These are phyloP conservation scores for Catocala fraxini DNA, from an alignment of 2,888 invertebrate species.

Conservation along the genomic window DNA sequence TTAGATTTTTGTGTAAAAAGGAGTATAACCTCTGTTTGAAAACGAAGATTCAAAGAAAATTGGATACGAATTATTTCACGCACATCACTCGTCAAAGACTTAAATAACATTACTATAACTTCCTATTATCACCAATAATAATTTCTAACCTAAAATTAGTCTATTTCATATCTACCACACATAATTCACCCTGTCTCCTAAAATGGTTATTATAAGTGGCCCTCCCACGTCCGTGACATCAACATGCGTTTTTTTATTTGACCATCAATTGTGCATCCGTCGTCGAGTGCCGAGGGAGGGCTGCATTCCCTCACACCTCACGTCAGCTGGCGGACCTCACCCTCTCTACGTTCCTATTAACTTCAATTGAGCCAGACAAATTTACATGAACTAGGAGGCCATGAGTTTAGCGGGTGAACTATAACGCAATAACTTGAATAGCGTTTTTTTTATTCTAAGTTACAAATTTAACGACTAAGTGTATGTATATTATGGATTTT, in stretches of 20 bases:
- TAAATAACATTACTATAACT: too few species aligned
- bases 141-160: slow-evolving; percentile 19
- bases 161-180: slow-evolving; percentile 19
- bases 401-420: slow-evolving; percentile 49
- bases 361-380: slow-evolving; percentile 87
- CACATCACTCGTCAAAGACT: too few species aligned
- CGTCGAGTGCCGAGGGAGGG: slow-evolving; percentile 74
- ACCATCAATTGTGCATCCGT: slow-evolving; percentile 75
- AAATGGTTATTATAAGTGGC: slow-evolving; percentile 50
- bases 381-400: slow-evolving; percentile 79
- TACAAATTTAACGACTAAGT: too few species aligned
- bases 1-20: too few species aligned
- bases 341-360: slow-evolving; percentile 84
- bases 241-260: slow-evolving; percentile 69
- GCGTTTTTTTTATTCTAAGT: too few species aligned
- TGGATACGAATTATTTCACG: too few species aligned
- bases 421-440: background rate
- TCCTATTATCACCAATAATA: slow-evolving; percentile 4
- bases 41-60: too few species aligned
- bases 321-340: slow-evolving; percentile 85
- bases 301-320: slow-evolving; percentile 86
- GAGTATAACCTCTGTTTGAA: too few species aligned
- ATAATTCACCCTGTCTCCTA: slow-evolving; percentile 48
- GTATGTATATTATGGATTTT: too few species aligned
- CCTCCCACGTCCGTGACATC: slow-evolving; percentile 52